phyloP scores from a whole-genome alignment of 2,113 vertebrate genomes.

The Siniperca chuatsi region DNA sequence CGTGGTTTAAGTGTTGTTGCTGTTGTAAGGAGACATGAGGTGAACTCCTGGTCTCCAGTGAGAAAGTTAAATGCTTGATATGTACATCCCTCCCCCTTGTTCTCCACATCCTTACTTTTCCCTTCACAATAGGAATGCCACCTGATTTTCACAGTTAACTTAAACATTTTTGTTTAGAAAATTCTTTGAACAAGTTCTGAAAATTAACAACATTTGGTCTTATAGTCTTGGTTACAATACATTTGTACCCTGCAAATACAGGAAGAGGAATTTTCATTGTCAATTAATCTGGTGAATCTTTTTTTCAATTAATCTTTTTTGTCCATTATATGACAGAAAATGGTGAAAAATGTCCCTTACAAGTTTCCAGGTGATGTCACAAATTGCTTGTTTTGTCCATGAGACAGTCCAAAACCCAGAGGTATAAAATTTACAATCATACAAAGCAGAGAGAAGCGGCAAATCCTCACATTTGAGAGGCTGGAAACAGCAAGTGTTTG shows the following conservation, averaged over 20 bases:
- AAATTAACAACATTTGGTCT: not conserved
- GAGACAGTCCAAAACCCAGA: not conserved
- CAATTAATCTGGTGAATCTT: too few species aligned
- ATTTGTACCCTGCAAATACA: not conserved
- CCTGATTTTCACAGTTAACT: not conserved
- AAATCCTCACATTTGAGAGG: not conserved
- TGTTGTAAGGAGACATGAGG: not conserved
- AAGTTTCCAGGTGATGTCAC: not conserved
- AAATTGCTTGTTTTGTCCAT: not conserved
- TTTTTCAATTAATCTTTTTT: too few species aligned
- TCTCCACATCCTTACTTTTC: not conserved
- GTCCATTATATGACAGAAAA: not conserved
- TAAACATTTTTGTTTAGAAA: not conserved
- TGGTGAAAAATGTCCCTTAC: not conserved
- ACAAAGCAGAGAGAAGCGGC: not conserved
- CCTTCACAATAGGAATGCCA: not conserved
- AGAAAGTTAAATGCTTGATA: not conserved
- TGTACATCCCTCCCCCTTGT: too few species aligned
- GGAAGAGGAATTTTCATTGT: not conserved
- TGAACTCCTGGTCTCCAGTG: not conserved
- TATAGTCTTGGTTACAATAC: not conserved
- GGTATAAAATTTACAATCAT: not conserved
- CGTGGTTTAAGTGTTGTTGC: not conserved
- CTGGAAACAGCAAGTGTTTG: not conserved
- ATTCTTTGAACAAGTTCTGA: not conserved